A percentile compares a stretch with the other conserved stretches of the same genome.
These are phyloP conservation scores for Leptinotarsa juncta DNA, from an alignment of 2,888 invertebrate species.

Conservation along the genomic window DNA sequence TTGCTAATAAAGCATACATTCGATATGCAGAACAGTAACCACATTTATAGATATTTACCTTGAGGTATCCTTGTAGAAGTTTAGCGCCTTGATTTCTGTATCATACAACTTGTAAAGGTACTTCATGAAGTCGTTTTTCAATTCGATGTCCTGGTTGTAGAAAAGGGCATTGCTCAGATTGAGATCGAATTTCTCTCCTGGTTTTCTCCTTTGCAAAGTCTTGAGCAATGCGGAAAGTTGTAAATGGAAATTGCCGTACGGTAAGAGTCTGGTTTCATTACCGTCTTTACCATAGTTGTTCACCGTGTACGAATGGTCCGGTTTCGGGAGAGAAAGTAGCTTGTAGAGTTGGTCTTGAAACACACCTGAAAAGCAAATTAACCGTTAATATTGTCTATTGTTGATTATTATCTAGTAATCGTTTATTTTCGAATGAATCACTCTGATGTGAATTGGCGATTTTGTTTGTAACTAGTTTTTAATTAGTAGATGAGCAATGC, in stretches of 20 bases:
- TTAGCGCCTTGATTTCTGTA: slow-evolving; percentile 52
- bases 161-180: slow-evolving; percentile 60
- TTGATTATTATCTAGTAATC: background rate
- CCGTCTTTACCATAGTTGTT: slow-evolving; percentile 44
- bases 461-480: background rate
- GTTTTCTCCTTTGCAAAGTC: slow-evolving; percentile 49
- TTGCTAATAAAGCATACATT: too few relatives aligned
- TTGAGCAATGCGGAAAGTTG: slow-evolving; percentile 58
- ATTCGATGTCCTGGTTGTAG: slow-evolving; percentile 50
- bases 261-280: slow-evolving; percentile 46
- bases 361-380: slow-evolving; percentile 33
- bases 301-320: slow-evolving; percentile 37
- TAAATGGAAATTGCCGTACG: slow-evolving; percentile 57
- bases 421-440: background rate
- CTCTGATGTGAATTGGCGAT: background rate
- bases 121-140: slow-evolving; percentile 52
- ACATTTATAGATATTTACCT: slow-evolving; percentile 31
- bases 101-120: slow-evolving; percentile 55
- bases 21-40: too few relatives aligned
- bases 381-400: background rate
- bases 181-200: slow-evolving; percentile 52
- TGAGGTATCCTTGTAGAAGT: slow-evolving; percentile 53
- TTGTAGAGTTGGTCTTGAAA: slow-evolving; percentile 58
- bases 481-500: too few relatives aligned
- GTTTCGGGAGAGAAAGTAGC: slow-evolving; percentile 53